These are phyloP conservation scores for Mormyrops boulengeri DNA, from an alignment of 2,797 vertebrate genomes.

Conservation along the genomic window DNA sequence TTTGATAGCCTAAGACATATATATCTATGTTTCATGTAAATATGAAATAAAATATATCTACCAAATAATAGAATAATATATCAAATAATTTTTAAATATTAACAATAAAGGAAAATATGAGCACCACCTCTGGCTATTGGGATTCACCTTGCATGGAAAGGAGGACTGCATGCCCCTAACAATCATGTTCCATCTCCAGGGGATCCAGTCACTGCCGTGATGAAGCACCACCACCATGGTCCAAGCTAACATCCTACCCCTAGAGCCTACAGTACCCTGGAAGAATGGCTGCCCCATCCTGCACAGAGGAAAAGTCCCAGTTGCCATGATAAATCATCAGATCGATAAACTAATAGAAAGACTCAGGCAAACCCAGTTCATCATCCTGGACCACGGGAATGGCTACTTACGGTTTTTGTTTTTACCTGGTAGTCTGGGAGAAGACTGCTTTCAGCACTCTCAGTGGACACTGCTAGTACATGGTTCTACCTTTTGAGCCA, in stretches of 20 bases:
- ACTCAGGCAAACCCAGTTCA: background rate
- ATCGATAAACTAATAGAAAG: background rate
- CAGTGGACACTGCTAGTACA: background rate
- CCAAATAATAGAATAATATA: background rate
- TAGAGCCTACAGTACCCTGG: background rate
- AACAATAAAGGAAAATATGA: background rate
- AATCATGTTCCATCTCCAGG: background rate
- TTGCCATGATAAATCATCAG: background rate
- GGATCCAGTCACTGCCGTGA: background rate
- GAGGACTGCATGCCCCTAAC: background rate
- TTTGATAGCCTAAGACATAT: background rate
- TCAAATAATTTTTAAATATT: background rate
- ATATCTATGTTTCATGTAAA: background rate
- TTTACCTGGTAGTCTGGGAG: background rate
- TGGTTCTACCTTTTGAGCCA: background rate
- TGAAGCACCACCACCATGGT: background rate
- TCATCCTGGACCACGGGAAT: background rate
- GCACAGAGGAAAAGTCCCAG: background rate
- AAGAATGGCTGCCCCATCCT: background rate
- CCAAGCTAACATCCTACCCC: background rate
- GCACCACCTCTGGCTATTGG: background rate
- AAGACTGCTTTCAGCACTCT: background rate
- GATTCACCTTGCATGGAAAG: background rate
- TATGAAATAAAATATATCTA: background rate
- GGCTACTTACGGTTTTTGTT: background rate